phyloP scores from a whole-genome alignment of 2,113 vertebrate genomes.

The Dendrocopos noguchii region DNA sequence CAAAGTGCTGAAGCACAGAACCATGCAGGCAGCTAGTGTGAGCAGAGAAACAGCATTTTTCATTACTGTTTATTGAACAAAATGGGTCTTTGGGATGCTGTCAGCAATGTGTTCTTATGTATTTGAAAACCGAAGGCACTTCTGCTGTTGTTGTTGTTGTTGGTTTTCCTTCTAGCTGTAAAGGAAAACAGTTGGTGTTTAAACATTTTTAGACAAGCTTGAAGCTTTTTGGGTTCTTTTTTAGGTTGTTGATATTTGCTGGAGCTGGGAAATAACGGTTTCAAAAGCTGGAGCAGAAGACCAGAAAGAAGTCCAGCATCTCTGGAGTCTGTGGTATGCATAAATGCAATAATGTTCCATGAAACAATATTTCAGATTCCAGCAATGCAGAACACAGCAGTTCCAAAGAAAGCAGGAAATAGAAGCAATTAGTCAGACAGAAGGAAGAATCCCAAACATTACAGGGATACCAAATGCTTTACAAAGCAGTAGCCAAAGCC shows the following conservation, averaged over 20 bases:
- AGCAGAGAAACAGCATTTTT: background rate
- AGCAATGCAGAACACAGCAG: conserved; percentile 36
- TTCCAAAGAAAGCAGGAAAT: conserved; percentile 65
- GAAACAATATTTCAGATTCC: conserved; percentile 63
- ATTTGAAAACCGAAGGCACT: background rate
- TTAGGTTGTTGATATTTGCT: background rate
- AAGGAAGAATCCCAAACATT: conserved; percentile 51
- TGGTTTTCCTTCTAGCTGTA: background rate
- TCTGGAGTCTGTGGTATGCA: conserved; percentile 54
- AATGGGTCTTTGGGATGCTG: background rate
- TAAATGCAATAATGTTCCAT: conserved; percentile 32
- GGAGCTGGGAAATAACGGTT: background rate
- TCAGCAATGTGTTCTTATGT: background rate
- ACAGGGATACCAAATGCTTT: background rate
- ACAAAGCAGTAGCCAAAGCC: background rate
- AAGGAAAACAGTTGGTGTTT: background rate
- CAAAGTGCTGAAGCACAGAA: background rate
- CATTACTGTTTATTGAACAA: background rate
- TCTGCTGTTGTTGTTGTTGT: background rate
- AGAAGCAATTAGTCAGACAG: conserved; percentile 38
- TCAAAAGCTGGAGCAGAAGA: background rate
- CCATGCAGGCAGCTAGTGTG: background rate
- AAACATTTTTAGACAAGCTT: background rate
- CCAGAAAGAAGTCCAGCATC: background rate
- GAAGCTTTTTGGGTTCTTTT: background rate